Conservation (phyloP, 2,797 vertebrate genomes). For the Linurgus olivaceus region DNA sequence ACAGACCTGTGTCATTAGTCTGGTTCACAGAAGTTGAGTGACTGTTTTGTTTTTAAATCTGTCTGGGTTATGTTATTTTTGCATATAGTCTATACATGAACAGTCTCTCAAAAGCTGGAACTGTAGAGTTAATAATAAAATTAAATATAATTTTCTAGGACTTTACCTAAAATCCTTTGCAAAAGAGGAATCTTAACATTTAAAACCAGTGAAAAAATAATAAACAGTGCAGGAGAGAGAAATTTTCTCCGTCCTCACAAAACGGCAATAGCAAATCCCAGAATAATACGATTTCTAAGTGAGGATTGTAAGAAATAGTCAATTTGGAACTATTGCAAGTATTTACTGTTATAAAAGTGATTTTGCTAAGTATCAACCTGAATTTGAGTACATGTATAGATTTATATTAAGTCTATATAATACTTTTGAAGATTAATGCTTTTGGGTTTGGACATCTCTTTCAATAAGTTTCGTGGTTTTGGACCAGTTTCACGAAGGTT, state of each 20-base stretch:
- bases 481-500: neutral
- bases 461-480: neutral
- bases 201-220: neutral
- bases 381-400: neutral
- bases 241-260: neutral
- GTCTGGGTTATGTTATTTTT: neutral
- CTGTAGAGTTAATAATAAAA: neutral
- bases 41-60: slow-evolving; percentile 9
- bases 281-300: neutral
- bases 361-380: neutral
- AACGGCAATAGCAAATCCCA: neutral
- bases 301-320: neutral
- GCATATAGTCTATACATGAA: neutral
- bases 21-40: slow-evolving; percentile 12
- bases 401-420: neutral
- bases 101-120: neutral
- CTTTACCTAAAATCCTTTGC: neutral
- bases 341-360: neutral
- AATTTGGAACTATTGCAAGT: neutral
- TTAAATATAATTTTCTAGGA: neutral
- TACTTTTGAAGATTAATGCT: neutral
- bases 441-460: neutral
- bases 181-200: neutral
- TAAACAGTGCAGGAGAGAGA: neutral
- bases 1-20: neutral